Evolutionary conservation across 1,140 invertebrate genomes (phyloP).

Genomic region (Hypsibius dujardini): DNA sequence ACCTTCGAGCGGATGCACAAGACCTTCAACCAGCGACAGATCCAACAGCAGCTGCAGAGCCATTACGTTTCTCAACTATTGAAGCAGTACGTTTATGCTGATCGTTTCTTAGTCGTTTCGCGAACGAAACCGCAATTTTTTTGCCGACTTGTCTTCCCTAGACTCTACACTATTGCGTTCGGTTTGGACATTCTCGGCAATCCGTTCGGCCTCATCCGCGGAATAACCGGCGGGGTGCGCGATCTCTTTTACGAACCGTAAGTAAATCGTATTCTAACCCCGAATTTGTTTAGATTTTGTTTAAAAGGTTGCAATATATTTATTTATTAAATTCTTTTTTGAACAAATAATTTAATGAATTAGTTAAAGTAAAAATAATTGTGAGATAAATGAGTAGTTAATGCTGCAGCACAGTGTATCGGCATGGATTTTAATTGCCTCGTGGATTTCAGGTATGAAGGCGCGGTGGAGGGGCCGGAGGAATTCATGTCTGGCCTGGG

Average conservation of each 20-base stretch:
- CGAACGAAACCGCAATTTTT: not conserved
- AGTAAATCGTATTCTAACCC: not conserved
- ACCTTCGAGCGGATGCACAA: slow-evolving; percentile 77
- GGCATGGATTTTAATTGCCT: not conserved
- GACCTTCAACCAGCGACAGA: slow-evolving; percentile 69
- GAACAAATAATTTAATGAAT: too few species aligned
- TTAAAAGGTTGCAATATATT: too few species aligned
- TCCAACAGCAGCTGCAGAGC: slow-evolving; percentile 59
- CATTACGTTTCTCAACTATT: slow-evolving; percentile 59
- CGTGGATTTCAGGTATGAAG: slow-evolving; percentile 12
- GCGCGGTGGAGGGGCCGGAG: slow-evolving; percentile 7
- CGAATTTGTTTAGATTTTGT: too few species aligned
- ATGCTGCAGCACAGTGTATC: not conserved
- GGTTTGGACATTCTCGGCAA: slow-evolving; percentile 95
- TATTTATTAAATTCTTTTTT: too few species aligned
- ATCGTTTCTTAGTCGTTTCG: not conserved
- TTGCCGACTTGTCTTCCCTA: slow-evolving; percentile 37
- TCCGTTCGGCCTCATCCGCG: slow-evolving; percentile 70
- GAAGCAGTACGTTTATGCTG: not conserved
- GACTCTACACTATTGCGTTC: slow-evolving; percentile 89
- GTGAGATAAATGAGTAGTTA: slow-evolving; percentile 1
- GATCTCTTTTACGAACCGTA: slow-evolving; percentile 90
- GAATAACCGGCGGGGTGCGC: slow-evolving; percentile 58
- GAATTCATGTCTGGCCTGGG: slow-evolving; percentile 11
- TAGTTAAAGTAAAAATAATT: not conserved